These are phyloP conservation scores for Entomobrya multifasciata DNA, from an alignment of 2,888 invertebrate genomes.

Conservation along the genomic window DNA sequence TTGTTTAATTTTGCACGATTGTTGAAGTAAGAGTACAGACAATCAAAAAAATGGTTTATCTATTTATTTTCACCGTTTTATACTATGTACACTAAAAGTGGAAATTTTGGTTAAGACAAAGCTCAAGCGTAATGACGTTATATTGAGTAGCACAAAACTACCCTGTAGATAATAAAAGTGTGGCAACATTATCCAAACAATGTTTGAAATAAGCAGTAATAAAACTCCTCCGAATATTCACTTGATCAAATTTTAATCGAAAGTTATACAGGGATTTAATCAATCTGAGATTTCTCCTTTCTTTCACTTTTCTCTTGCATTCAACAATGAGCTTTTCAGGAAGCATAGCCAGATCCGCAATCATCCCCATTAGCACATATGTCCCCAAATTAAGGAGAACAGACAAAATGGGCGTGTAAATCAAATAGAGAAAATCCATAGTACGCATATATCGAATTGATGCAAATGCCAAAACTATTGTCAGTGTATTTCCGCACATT, in stretches of 20 bases:
- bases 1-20: no score
- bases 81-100: no score
- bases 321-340: background rate
- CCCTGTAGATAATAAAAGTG: background rate
- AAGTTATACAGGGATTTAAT: background rate
- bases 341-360: background rate
- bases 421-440: background rate
- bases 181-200: background rate
- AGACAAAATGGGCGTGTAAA: background rate
- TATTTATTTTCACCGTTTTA: no score
- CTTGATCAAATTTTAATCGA: background rate
- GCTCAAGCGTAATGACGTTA: no score
- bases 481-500: background rate
- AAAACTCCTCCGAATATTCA: background rate
- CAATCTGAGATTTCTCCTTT: background rate
- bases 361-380: background rate
- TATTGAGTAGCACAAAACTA: no score
- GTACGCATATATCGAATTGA: background rate
- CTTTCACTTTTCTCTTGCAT: background rate
- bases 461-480: background rate
- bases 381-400: background rate
- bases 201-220: slow-evolving; percentile 2
- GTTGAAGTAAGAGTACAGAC: no score
- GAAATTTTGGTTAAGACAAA: no score
- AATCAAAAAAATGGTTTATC: no score